A percentile compares a stretch with the other conserved stretches of the same genome.
These are phyloP conservation scores for Tetrao urogallus DNA, from an alignment of 2,113 vertebrate species.

Conservation along the genomic window DNA sequence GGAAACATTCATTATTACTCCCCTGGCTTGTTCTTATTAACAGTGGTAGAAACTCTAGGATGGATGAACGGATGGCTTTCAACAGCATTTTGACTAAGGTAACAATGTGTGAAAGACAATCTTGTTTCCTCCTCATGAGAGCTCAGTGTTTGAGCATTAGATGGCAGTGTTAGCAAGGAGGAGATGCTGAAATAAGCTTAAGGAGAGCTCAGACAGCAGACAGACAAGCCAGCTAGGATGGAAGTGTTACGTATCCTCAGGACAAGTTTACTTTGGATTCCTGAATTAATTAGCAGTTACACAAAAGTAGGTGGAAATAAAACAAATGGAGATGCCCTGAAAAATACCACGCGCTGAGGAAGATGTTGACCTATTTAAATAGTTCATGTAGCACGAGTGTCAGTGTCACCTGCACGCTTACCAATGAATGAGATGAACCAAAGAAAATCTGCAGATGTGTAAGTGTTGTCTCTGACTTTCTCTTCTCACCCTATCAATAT, in stretches of 20 bases:
- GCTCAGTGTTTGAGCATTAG: background rate
- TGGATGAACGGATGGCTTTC: background rate
- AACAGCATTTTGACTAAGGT: rapidly evolving
- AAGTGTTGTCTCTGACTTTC: rapidly evolving
- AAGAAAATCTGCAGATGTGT: background rate
- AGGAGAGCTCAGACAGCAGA: background rate
- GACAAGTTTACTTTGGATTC: rapidly evolving
- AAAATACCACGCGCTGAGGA: rapidly evolving
- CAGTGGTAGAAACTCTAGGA: rapidly evolving
- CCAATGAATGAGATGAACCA: background rate
- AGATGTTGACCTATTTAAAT: background rate
- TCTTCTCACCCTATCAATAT: background rate
- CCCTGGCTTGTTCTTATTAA: rapidly evolving
- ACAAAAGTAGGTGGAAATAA: background rate
- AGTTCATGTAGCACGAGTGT: background rate
- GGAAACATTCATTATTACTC: rapidly evolving
- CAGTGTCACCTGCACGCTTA: rapidly evolving
- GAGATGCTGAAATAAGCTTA: rapidly evolving
- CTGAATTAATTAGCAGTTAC: background rate
- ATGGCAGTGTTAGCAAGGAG: background rate
- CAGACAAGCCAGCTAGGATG: background rate
- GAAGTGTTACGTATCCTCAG: background rate
- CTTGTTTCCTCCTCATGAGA: rapidly evolving
- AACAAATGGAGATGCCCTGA: background rate
- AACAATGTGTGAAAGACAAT: rapidly evolving